These are phyloP conservation scores for Clarias magur DNA, from an alignment of 2,113 vertebrate genomes.

Conservation along the genomic window DNA sequence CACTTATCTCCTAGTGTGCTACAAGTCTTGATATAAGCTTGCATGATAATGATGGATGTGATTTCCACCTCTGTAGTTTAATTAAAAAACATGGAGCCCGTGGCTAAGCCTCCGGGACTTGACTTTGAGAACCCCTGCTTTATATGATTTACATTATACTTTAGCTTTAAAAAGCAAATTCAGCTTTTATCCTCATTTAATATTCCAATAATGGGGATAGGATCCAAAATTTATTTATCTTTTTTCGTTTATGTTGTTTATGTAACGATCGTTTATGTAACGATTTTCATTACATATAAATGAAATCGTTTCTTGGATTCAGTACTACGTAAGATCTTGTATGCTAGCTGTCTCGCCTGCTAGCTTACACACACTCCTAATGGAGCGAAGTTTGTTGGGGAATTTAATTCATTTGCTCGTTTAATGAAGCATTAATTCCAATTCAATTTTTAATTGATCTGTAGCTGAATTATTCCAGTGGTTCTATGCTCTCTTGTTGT, in stretches of 20 bases:
- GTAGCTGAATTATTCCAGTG: not conserved
- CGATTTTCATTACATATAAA: not conserved
- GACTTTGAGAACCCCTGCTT: not conserved
- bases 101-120: not conserved
- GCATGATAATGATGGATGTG: not conserved
- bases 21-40: not conserved
- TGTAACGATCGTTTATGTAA: no score
- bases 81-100: not conserved
- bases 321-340: not conserved
- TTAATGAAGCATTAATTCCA: conserved; percentile 16
- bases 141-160: not conserved
- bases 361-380: not conserved
- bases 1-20: not conserved
- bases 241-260: no score
- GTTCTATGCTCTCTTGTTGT: conserved; percentile 14
- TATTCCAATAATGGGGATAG: not conserved
- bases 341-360: not conserved
- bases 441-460: conserved; percentile 24
- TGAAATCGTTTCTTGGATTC: not conserved
- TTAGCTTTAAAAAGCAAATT: not conserved
- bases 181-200: not conserved
- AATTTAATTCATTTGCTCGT: conserved; percentile 21
- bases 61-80: not conserved
- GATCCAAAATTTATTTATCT: not conserved
- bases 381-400: not conserved